phyloP scores from a whole-genome alignment of 2,797 vertebrate genomes.

The Paedocypris micromegethes region DNA sequence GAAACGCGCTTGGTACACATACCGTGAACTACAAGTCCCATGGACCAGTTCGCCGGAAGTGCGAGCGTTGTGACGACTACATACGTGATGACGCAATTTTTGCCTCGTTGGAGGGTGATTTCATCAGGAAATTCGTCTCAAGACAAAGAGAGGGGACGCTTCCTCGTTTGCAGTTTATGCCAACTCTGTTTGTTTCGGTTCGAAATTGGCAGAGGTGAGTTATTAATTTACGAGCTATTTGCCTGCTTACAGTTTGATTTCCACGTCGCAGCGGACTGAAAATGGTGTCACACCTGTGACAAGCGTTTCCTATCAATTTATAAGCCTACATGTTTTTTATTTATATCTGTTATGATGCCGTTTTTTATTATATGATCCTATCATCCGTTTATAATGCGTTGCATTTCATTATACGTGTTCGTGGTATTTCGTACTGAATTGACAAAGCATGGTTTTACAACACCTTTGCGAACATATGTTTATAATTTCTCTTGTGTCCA shows the following conservation, averaged over 20 bases:
- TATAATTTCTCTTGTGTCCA: too few relatives aligned
- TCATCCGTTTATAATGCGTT: too few relatives aligned
- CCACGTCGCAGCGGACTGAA: not conserved
- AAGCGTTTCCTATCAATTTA: slow-evolving; percentile 1
- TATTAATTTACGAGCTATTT: not conserved
- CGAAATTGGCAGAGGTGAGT: slow-evolving; percentile 19
- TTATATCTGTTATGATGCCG: too few relatives aligned
- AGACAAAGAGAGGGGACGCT: slow-evolving; percentile 12
- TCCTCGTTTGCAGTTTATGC: slow-evolving; percentile 14
- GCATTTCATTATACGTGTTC: too few relatives aligned
- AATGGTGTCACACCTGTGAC: not conserved
- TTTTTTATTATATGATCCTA: too few relatives aligned
- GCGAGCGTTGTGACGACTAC: slow-evolving; percentile 15
- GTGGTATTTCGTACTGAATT: too few relatives aligned
- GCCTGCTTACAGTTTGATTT: not conserved
- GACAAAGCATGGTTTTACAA: too few relatives aligned
- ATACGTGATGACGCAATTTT: slow-evolving; percentile 70
- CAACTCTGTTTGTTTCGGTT: slow-evolving; percentile 2
- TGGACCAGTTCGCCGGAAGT: not conserved
- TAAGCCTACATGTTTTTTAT: not conserved
- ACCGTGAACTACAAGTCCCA: slow-evolving; percentile 47
- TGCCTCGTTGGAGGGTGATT: slow-evolving; percentile 78
- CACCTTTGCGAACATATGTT: too few relatives aligned
- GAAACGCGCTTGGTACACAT: too few relatives aligned
- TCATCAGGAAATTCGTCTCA: slow-evolving; percentile 52